Evolutionary conservation across 2,113 vertebrate genomes (phyloP).

Genomic region (Blennius ocellaris): DNA sequence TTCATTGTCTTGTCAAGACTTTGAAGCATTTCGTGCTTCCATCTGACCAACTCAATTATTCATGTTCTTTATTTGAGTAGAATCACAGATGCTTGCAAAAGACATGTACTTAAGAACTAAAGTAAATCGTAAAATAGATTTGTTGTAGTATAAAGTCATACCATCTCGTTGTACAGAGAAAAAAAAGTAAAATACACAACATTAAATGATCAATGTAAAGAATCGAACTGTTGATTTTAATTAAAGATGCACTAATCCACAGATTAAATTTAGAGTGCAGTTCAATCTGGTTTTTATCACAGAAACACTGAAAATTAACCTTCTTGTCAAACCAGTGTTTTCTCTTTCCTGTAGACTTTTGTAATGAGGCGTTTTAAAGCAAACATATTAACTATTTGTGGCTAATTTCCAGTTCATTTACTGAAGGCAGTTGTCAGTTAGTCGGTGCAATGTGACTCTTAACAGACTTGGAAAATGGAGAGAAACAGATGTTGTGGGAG

Average conservation of each 20-base stretch:
- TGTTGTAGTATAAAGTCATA: too few relatives aligned
- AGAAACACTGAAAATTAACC: constrained; percentile 4
- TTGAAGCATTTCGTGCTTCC: too few relatives aligned
- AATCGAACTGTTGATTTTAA: not conserved
- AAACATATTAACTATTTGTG: constrained; percentile 32
- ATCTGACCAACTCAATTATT: too few relatives aligned
- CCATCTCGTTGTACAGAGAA: too few relatives aligned
- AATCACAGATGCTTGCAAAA: too few relatives aligned
- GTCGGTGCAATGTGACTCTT: constrained; percentile 24
- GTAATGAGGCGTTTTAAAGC: constrained; percentile 52
- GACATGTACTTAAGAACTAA: too few relatives aligned
- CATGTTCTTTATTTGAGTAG: too few relatives aligned
- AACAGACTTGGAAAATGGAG: constrained; percentile 17
- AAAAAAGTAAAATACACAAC: too few relatives aligned
- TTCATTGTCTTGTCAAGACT: too few relatives aligned
- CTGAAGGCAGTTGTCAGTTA: constrained; percentile 46
- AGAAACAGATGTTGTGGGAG: constrained; percentile 62
- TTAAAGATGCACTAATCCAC: not conserved
- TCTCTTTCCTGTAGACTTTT: constrained; percentile 35
- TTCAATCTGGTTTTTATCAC: constrained; percentile 20
- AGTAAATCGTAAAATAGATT: too few relatives aligned
- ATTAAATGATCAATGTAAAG: constrained; percentile 4
- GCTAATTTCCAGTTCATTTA: constrained; percentile 44
- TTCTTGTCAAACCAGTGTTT: constrained; percentile 1
- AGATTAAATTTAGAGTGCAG: not conserved